Conservation (phyloP, 1,140 invertebrate species). For the Drosophila albomicans region DNA sequence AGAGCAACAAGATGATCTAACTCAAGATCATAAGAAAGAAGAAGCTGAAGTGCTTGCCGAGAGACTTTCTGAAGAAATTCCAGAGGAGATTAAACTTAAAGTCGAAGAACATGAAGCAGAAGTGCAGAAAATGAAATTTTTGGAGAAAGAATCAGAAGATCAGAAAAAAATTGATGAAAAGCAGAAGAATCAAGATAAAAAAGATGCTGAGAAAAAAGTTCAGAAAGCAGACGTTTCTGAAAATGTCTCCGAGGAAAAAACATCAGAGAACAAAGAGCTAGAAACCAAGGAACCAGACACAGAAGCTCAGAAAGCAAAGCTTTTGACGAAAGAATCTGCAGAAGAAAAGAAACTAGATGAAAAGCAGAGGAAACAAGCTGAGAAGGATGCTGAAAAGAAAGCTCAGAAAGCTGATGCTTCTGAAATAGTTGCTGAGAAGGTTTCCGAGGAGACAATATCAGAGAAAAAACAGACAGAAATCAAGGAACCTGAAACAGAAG, state of each 20-base stretch:
- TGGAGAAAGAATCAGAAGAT: conserved; percentile 38
- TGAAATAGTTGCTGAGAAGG: conserved; percentile 17
- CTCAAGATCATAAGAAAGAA: conserved; percentile 11
- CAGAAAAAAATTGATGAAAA: conserved; percentile 22
- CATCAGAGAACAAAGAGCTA: not conserved
- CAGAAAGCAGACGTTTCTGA: conserved; percentile 17
- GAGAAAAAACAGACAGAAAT: not conserved
- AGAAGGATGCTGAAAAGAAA: not conserved
- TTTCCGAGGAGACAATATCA: conserved; percentile 4
- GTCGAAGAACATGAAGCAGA: conserved; percentile 18
- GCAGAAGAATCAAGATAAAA: conserved; percentile 14
- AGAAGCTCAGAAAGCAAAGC: conserved; percentile 13
- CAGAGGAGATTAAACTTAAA: conserved; percentile 25
- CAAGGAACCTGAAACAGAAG: not conserved
- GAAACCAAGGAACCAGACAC: not conserved
- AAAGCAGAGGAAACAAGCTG: conserved; percentile 11
- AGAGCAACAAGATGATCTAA: conserved; percentile 16
- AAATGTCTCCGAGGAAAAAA: conserved; percentile 20
- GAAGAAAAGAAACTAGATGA: not conserved
- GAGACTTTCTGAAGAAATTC: conserved; percentile 27
- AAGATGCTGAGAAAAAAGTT: conserved; percentile 13
- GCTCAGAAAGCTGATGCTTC: conserved; percentile 7
- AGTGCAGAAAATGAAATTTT: conserved; percentile 28
- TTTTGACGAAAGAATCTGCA: conserved; percentile 10
- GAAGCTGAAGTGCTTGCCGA: conserved; percentile 26